Conservation (phyloP, 2,113 vertebrate species). For the Coturnix japonica region DNA sequence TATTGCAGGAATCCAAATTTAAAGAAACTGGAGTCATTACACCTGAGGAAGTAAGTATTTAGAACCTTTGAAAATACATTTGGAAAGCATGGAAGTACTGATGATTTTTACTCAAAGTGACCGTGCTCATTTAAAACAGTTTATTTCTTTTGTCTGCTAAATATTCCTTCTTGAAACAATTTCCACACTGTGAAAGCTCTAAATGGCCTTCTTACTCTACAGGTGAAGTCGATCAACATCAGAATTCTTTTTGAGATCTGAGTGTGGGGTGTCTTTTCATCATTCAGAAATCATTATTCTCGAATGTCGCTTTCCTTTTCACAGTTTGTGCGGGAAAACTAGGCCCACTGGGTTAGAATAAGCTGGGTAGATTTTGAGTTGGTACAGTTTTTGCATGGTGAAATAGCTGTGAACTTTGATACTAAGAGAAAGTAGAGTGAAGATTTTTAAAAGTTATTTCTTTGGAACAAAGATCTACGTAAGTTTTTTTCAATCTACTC, state of each 20-base stretch:
- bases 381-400: accelerated
- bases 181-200: not conserved
- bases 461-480: not conserved
- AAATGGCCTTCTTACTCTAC: not conserved
- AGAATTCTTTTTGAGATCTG: not conserved
- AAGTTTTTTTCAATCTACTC: not conserved
- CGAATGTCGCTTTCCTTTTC: not conserved
- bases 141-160: not conserved
- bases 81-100: not conserved
- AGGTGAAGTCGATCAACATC: not conserved
- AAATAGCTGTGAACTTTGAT: not conserved
- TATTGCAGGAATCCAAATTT: slow-evolving; percentile 94
- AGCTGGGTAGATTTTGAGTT: not conserved
- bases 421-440: not conserved
- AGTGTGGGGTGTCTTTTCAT: not conserved
- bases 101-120: not conserved
- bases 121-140: not conserved
- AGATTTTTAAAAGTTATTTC: not conserved
- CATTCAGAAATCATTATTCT: not conserved
- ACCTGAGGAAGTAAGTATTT: slow-evolving; percentile 91
- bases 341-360: not conserved
- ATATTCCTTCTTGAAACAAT: not conserved
- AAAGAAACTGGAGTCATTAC: slow-evolving; percentile 99
- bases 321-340: not conserved
- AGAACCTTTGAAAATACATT: not conserved